Conservation (phyloP, 2,888 invertebrate species). For the Ctenicera cuprea region DNA sequence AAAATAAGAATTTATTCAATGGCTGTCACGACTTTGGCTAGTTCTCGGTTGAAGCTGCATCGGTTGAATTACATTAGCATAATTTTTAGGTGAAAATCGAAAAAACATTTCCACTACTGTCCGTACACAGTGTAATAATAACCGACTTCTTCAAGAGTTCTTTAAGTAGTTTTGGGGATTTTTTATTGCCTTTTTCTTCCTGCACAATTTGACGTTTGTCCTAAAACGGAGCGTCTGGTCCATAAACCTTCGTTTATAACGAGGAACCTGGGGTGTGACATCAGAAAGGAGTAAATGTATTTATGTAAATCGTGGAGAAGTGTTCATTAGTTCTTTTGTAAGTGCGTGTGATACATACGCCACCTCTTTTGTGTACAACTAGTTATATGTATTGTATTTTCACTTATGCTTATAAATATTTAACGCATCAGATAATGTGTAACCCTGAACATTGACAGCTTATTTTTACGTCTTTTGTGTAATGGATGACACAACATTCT, state of each 20-base stretch:
- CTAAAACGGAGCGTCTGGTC: conserved; percentile 39
- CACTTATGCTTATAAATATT: conserved; percentile 37
- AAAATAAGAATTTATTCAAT: conserved; percentile 43
- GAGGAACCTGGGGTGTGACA: conserved; percentile 50
- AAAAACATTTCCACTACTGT: not conserved
- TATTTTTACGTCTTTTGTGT: conserved; percentile 13
- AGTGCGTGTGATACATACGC: conserved; percentile 34
- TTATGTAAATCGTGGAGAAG: conserved; percentile 50
- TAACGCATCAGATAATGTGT: conserved; percentile 20
- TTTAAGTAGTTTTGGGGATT: no score
- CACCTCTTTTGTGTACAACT: conserved; percentile 41
- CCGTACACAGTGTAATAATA: not conserved
- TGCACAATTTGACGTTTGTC: conserved; percentile 33
- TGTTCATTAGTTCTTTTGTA: conserved; percentile 48
- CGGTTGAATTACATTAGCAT: conserved; percentile 1
- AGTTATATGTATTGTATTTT: conserved; percentile 37
- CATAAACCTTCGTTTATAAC: conserved; percentile 45
- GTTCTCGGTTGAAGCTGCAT: conserved; percentile 22
- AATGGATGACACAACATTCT: conserved; percentile 5
- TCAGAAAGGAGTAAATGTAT: conserved; percentile 50
- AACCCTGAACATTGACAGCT: conserved; percentile 22
- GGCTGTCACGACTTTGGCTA: conserved; percentile 5
- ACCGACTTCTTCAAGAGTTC: no score
- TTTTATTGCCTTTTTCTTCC: conserved; percentile 38
- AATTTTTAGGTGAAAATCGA: not conserved